Conservation (phyloP, 2,797 vertebrate species). For the Bradypus variegatus region DNA sequence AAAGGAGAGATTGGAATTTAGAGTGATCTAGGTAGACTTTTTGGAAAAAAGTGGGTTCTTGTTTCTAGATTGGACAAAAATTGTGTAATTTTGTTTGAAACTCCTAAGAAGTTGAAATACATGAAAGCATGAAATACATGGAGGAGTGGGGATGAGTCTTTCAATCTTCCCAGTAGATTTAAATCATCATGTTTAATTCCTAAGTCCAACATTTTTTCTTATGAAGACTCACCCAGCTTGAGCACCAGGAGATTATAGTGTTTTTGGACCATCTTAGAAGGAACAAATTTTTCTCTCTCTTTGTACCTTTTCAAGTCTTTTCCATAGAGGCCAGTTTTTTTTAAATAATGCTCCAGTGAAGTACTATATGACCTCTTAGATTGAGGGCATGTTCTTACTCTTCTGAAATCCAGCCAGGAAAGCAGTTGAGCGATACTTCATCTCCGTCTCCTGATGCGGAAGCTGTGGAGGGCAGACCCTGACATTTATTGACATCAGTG, state of each 20-base stretch:
- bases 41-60: not conserved
- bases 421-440: no score
- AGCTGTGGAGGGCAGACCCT: no score
- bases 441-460: not conserved
- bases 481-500: rapidly evolving
- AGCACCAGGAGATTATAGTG: not conserved
- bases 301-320: not conserved
- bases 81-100: not conserved
- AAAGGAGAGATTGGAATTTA: not conserved
- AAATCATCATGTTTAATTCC: not conserved
- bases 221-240: not conserved
- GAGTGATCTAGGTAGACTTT: not conserved
- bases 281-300: not conserved
- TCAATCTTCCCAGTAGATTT: no score
- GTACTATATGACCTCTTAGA: not conserved
- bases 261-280: not conserved
- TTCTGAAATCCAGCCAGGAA: not conserved
- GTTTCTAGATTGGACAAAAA: not conserved
- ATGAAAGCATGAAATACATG: no score
- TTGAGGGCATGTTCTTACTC: no score
- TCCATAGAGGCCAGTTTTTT: not conserved
- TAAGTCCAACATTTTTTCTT: not conserved
- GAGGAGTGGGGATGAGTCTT: not conserved
- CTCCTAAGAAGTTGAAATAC: not conserved
- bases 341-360: not conserved